Conservation (phyloP, 1,140 invertebrate species). For the Ridgeia piscesae region DNA sequence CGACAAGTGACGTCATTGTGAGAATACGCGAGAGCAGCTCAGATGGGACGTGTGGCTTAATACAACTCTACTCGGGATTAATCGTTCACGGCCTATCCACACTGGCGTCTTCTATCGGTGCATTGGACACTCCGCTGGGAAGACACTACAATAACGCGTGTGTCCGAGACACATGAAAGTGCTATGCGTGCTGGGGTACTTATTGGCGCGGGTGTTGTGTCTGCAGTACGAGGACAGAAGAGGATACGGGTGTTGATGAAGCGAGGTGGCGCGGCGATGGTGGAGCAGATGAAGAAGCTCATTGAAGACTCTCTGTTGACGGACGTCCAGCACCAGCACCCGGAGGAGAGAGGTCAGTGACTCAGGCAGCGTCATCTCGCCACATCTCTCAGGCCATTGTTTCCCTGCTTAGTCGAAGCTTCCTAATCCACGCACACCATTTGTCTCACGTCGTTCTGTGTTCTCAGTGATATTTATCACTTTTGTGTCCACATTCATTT, state of each 20-base stretch:
- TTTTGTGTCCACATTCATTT: background rate
- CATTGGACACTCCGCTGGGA: background rate
- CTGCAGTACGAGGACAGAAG: conserved; percentile 45
- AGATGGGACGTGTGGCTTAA: background rate
- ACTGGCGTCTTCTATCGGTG: background rate
- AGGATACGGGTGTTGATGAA: conserved; percentile 53
- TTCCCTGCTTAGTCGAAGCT: background rate
- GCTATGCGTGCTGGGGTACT: background rate
- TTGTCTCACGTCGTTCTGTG: background rate
- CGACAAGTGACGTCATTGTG: background rate
- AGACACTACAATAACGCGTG: background rate
- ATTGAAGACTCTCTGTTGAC: conserved; percentile 43
- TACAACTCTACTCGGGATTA: background rate
- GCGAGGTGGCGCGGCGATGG: conserved; percentile 46
- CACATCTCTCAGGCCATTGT: background rate
- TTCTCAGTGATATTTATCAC: background rate
- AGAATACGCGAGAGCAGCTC: background rate
- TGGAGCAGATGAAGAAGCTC: conserved; percentile 52
- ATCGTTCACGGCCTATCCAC: background rate
- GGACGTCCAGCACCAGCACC: conserved; percentile 38
- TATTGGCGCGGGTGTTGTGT: background rate
- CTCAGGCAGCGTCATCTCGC: too few species aligned
- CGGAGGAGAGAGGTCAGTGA: conserved; percentile 47
- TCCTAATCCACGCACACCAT: background rate
- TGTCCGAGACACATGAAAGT: background rate